These are phyloP conservation scores for Synanthedon andrenaeformis DNA, from an alignment of 2,888 invertebrate species.

Conservation along the genomic window DNA sequence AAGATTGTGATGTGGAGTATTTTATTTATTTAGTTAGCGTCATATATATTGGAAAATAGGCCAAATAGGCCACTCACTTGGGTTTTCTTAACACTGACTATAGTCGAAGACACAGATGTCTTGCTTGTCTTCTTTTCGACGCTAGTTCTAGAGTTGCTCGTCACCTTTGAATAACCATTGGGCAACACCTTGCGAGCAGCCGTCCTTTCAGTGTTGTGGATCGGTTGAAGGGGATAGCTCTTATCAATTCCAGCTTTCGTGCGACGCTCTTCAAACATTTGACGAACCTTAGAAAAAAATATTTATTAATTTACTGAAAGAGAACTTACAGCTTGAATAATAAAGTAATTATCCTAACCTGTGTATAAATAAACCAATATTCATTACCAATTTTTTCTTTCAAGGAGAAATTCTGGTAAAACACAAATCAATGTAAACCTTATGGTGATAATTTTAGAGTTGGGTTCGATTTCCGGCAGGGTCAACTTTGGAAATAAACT, in stretches of 20 bases:
- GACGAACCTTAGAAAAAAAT: constrained; percentile 75
- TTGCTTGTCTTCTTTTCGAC: constrained; percentile 33
- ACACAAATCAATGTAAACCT: too few relatives aligned
- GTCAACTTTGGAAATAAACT: too few relatives aligned
- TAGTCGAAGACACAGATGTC: constrained; percentile 1
- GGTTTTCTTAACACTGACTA: background rate
- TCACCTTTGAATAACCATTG: constrained; percentile 47
- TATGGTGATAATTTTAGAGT: too few relatives aligned
- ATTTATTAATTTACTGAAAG: background rate
- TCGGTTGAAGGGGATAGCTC: constrained; percentile 84
- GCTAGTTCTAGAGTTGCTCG: constrained; percentile 17
- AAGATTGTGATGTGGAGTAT: too few relatives aligned
- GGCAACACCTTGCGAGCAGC: constrained; percentile 35
- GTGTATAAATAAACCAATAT: too few relatives aligned
- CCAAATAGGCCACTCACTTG: background rate
- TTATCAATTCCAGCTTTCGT: constrained; percentile 82
- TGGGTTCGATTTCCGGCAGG: too few relatives aligned
- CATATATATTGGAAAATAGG: too few relatives aligned
- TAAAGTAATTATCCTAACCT: too few relatives aligned
- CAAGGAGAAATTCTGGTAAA: too few relatives aligned
- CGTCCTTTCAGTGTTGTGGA: constrained; percentile 64
- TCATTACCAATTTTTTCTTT: too few relatives aligned
- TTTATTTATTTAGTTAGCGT: too few relatives aligned
- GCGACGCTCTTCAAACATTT: constrained; percentile 87
- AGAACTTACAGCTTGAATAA: too few relatives aligned